Conservation (phyloP, 1,140 invertebrate species). For the Yoshiicerus persimilis region DNA sequence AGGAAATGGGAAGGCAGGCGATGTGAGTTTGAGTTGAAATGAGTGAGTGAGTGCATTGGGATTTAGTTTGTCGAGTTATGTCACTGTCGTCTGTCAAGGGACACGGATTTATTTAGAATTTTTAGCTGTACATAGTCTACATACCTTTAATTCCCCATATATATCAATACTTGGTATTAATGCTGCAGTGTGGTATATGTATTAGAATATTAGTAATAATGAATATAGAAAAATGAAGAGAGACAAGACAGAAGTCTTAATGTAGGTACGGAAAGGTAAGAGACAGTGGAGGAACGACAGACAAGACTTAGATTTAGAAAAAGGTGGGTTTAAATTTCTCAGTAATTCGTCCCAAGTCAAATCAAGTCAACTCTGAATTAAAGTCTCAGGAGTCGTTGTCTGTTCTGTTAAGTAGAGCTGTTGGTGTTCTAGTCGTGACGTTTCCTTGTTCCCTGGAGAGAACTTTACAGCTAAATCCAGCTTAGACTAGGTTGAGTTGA, state of each 20-base stretch:
- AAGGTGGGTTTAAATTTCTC: not conserved
- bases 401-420: conserved; percentile 16
- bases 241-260: not conserved
- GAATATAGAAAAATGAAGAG: not conserved
- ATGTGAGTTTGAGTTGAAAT: not conserved
- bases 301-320: not conserved
- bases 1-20: not conserved
- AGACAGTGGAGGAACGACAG: not conserved
- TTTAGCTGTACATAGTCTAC: not conserved
- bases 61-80: not conserved
- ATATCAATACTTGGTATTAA: not conserved
- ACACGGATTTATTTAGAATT: conserved; percentile 4
- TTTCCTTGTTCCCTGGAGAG: conserved; percentile 18
- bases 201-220: not conserved
- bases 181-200: not conserved
- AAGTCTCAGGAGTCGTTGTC: conserved; percentile 14
- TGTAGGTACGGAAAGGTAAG: not conserved
- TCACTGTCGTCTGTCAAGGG: not conserved
- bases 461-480: conserved; percentile 20
- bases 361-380: not conserved
- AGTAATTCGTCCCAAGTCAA: conserved; percentile 18
- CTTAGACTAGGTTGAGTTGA: conserved; percentile 11
- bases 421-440: conserved; percentile 10
- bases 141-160: no score
- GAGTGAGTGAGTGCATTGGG: not conserved